These are phyloP conservation scores for Athalia rosae DNA, from an alignment of 2,888 invertebrate genomes.

Conservation along the genomic window DNA sequence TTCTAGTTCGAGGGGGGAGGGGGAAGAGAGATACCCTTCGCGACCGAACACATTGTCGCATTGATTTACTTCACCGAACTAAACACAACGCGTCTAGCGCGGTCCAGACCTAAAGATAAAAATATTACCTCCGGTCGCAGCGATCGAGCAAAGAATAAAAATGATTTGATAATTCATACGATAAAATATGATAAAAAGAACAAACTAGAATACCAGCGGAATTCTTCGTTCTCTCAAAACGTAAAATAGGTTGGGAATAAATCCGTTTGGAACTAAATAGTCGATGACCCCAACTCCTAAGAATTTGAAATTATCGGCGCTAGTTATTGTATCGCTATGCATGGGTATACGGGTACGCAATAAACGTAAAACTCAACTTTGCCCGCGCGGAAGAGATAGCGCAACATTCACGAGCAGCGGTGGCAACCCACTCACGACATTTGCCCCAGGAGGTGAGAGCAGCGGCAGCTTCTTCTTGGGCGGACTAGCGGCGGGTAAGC, in stretches of 20 bases:
- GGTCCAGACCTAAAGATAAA: background rate
- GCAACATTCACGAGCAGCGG: constrained; percentile 66
- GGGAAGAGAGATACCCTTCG: background rate
- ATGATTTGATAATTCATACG: background rate
- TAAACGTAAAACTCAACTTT: constrained; percentile 15
- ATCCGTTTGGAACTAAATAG: too few relatives aligned
- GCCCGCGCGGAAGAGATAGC: constrained; percentile 46
- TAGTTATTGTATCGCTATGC: background rate
- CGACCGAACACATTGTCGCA: constrained; percentile 18
- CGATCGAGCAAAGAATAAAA: background rate
- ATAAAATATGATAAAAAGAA: too few relatives aligned
- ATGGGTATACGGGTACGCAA: background rate
- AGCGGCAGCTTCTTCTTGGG: constrained; percentile 58
- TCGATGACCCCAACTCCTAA: background rate
- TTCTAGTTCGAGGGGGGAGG: too few relatives aligned
- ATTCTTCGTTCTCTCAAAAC: too few relatives aligned
- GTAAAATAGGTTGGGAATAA: too few relatives aligned
- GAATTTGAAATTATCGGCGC: background rate
- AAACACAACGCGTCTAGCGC: background rate
- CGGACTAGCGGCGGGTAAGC: constrained; percentile 15
- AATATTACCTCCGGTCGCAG: constrained; percentile 1
- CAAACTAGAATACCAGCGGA: too few relatives aligned
- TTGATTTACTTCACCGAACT: constrained; percentile 16
- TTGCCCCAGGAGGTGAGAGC: constrained; percentile 70
- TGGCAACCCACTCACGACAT: constrained; percentile 67